Evolutionary conservation across 2,113 vertebrate species (phyloP), one percentile per base, ranked within the genome.

Genomic region (Salvelinus alpinus): DNA sequence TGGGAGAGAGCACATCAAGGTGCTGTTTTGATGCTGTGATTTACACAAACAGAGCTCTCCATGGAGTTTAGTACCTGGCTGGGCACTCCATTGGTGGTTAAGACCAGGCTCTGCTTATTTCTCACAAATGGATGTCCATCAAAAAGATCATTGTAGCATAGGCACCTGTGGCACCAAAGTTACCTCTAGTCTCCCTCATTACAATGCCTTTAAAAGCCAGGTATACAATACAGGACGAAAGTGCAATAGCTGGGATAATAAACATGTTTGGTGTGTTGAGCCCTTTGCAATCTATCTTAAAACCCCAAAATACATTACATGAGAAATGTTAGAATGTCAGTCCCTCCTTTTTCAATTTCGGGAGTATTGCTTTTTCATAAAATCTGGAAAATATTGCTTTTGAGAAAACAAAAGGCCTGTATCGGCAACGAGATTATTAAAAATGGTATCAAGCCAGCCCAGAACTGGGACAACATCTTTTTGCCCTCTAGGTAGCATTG

Each of bases 401-500:
- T 13, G 59, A 71, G 20, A 72, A 75, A 76, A 51, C 72, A 69
- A 72, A 81, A 83, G 76, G 85, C 12, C 54, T 72, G 72, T 83
- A 87, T 86, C 85, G 80, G 82, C 59, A 79, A 81, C n/a, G 48
- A 87, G 81, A 90, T 89, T 90, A 91, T 92, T 90, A 90, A 83
- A 91, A 90, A 91, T 77, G 74, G 76, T 83, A 82, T 72, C 70
- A 77, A 81, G 72, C 59, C 75, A 22, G 44, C 77, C 51, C 70
- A 34, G 80, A 88, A 86, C 79, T 83, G 80, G 82, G 84, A 76
- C 82, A 79, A 80, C 84, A 85, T 86, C 78, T 82, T 81, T 81
- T 86, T 85, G 85, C 80, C 90, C 86, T 88, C 80, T 44, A 83
- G 90, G 84, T 64, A 82, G 74, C 72, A 77, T 59, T 60, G 76